Base-by-base conservation (phyloP, 2,888 invertebrate genomes). In the Lysandra bellargus region DNA sequence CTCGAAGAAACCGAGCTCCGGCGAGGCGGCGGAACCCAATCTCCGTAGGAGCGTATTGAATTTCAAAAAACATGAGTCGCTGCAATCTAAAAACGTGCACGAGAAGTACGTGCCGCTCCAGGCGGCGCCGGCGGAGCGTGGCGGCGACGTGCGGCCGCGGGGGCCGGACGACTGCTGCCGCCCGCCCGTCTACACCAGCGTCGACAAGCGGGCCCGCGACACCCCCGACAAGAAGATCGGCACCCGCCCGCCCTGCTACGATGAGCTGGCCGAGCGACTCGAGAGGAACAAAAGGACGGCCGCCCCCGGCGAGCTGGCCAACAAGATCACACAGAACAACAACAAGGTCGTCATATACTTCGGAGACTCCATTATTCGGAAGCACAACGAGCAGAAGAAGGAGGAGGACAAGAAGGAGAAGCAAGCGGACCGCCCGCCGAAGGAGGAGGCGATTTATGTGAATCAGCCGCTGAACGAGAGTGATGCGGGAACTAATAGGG, bases 331-430 rank as follows among this genome's bases (percentile, higher is more conserved):
- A 78, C 91, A 95, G 86, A 91, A 91, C 83, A 92, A 94, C 83
- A 96, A 97, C 86, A 96, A 96, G 91, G 96, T 96, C n/a, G 96
- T 97, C 77, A 96, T 97, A 84, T 97, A 96, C 87, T 97, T 96
- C 83, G 97, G 96, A 57, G 97, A 97, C 86, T 96, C 96, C 2
- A 95, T 96, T 76, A 94, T 95, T 80, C 90, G 95, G 61, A 94
- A 93, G 83, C 94, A 95, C 79, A 93, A 89, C 83, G 94, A 94
- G 82, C 91, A 92, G 82, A 92, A 89, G 83, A 92, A 89, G 86
- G 95, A 92, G 88, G 91, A 91, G 83, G 81, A 79, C 9, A 84
- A 83, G 80, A 87, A 86, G 81, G 85, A 86, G 61, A 88, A 88
- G 78, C 89, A 87, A 74, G 80, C 83, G 3, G 76, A 76, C 17